These are phyloP conservation scores for Imbricaverruca yamaguchii DNA, from an alignment of 2,888 invertebrate species.

Conservation along the genomic window DNA sequence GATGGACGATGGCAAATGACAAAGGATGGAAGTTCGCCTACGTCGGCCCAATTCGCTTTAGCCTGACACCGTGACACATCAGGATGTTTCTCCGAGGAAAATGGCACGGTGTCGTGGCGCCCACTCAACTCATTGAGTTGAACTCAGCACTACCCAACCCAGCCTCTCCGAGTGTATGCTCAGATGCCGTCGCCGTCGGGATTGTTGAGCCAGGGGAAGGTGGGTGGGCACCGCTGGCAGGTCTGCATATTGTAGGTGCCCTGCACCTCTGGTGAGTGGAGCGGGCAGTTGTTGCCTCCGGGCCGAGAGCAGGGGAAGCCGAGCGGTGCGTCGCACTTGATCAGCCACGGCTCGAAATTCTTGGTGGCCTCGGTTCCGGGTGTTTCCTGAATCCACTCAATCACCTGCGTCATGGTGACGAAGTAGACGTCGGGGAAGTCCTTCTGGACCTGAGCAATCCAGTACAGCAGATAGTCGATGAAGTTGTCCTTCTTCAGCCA, in stretches of 20 bases:
- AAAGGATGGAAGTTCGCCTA: too few relatives aligned
- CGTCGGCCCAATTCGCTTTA: too few relatives aligned
- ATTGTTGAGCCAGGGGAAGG: conserved; percentile 91
- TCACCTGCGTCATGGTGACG: conserved; percentile 88
- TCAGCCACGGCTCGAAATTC: conserved; percentile 91
- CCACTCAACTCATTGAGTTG: too few relatives aligned
- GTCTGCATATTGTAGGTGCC: conserved; percentile 89
- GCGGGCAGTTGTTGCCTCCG: conserved; percentile 80
- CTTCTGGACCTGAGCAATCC: conserved; percentile 79
- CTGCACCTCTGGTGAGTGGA: conserved; percentile 85
- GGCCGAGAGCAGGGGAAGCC: conserved; percentile 77
- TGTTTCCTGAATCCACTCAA: conserved; percentile 92
- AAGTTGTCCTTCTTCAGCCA: conserved; percentile 82
- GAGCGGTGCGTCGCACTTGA: conserved; percentile 83
- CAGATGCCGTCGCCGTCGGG: conserved; percentile 83
- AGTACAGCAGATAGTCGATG: conserved; percentile 82
- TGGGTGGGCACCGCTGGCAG: conserved; percentile 84
- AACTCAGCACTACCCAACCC: too few relatives aligned
- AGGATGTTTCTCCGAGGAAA: too few relatives aligned
- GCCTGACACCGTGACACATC: too few relatives aligned
- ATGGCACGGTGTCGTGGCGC: too few relatives aligned
- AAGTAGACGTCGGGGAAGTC: conserved; percentile 88
- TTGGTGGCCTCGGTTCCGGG: conserved; percentile 73
- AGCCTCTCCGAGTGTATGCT: background rate
- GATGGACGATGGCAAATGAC: too few relatives aligned